Conservation (phyloP, 1,140 invertebrate species). For the Brachionus asplanchnoidis region DNA sequence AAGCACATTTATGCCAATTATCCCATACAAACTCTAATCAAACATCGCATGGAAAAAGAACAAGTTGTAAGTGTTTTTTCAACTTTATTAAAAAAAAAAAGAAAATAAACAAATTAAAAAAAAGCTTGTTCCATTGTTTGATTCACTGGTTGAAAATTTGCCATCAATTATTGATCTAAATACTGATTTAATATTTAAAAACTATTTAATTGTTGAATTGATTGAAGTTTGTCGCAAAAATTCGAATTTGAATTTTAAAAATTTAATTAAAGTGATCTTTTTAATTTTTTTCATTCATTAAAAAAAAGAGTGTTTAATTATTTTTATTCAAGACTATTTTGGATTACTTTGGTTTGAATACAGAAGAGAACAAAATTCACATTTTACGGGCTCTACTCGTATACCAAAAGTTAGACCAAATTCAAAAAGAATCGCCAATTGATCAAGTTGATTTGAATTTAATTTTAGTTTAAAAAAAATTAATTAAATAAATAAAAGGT, state of each 20-base stretch:
- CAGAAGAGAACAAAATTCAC: constrained; percentile 17
- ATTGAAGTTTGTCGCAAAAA: constrained; percentile 7
- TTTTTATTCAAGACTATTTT: neutral
- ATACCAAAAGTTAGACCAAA: neutral
- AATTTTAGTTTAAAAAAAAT: too few species aligned
- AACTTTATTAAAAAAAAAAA: neutral
- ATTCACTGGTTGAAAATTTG: constrained; percentile 20
- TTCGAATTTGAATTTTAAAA: constrained; percentile 28
- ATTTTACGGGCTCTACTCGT: constrained; percentile 31
- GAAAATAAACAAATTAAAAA: neutral
- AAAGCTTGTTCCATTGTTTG: neutral
- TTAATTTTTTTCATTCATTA: neutral
- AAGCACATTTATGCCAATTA: constrained; percentile 41
- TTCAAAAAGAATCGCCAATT: constrained; percentile 15
- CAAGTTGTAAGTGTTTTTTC: neutral
- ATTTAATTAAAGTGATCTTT: neutral
- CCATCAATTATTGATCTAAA: constrained; percentile 26
- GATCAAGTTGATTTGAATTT: constrained; percentile 1
- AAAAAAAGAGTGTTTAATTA: neutral
- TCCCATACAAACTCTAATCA: constrained; percentile 30
- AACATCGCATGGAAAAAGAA: constrained; percentile 1
- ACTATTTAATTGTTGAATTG: constrained; percentile 24
- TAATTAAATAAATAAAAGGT: neutral
- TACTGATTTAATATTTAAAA: constrained; percentile 34
- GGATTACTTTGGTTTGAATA: neutral